Evolutionary conservation across 1,140 invertebrate genomes (phyloP).

Genomic region (Gonatopus flavifemur): DNA sequence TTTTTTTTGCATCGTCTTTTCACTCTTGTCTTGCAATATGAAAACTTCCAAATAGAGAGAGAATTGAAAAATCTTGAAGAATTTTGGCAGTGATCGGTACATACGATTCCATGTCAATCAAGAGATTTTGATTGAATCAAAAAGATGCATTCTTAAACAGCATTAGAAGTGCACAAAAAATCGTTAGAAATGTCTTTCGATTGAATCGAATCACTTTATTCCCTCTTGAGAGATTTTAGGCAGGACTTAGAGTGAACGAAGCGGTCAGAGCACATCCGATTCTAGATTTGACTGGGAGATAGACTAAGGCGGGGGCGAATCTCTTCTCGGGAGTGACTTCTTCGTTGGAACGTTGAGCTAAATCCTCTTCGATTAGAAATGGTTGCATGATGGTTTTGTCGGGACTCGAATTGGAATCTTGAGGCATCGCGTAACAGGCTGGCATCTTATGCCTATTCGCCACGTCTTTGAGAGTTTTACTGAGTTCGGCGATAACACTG

Average conservation of each 20-base stretch:
- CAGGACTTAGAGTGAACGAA: conserved; percentile 89
- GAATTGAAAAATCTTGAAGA: too few species aligned
- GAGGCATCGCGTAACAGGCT: conserved; percentile 63
- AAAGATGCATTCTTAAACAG: too few species aligned
- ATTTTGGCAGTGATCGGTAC: too few species aligned
- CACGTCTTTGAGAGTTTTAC: conserved; percentile 57
- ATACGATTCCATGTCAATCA: too few species aligned
- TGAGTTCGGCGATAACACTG: conserved; percentile 54
- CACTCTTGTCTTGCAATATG: too few species aligned
- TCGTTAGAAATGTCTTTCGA: too few species aligned
- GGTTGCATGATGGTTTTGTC: conserved; percentile 76
- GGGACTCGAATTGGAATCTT: conserved; percentile 49
- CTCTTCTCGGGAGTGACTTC: conserved; percentile 42
- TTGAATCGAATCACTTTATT: too few species aligned
- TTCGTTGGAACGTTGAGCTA: conserved; percentile 31
- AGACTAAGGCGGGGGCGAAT: conserved; percentile 87
- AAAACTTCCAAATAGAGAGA: too few species aligned
- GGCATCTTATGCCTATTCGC: conserved; percentile 62
- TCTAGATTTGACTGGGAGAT: conserved; percentile 85
- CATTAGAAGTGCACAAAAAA: too few species aligned
- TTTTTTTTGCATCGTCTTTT: too few species aligned
- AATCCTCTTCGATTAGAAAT: conserved; percentile 74
- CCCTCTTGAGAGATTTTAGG: conserved; percentile 63
- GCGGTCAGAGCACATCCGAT: conserved; percentile 79
- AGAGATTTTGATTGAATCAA: too few species aligned